Percentiles rank a stretch among this genome's conserved stretches.
Evolutionary conservation across 2,888 invertebrate genomes (phyloP).

Genomic region (Chalcis sispes): DNA sequence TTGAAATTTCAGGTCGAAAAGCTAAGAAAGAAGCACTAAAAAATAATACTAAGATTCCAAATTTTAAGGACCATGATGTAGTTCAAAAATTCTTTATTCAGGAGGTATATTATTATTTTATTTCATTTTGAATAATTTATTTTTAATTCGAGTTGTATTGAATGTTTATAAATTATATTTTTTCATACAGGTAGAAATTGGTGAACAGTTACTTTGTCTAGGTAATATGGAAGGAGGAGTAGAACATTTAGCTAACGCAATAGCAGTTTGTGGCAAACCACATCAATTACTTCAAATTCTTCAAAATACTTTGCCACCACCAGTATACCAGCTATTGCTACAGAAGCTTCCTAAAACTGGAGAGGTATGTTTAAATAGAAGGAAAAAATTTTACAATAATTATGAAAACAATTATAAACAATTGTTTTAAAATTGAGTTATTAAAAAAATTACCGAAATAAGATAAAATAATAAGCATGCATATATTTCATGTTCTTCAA

Average conservation of each 20-base stretch:
- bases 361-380: conserved; percentile 75
- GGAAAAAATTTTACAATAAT: too few species aligned
- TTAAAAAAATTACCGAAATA: conserved; percentile 68
- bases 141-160: background rate
- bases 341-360: conserved; percentile 86
- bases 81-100: conserved; percentile 92
- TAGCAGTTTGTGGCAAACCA: conserved; percentile 98
- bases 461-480: too few species aligned
- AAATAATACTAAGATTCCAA: conserved; percentile 80
- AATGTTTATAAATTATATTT: background rate
- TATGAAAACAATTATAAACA: too few species aligned
- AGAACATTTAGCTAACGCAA: conserved; percentile 97
- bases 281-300: conserved; percentile 91
- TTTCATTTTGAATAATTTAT: background rate
- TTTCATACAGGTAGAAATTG: conserved; percentile 94
- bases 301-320: conserved; percentile 96
- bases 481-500: too few species aligned
- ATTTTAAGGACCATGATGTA: conserved; percentile 94
- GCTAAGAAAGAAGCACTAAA: conserved; percentile 78
- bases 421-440: conserved; percentile 69
- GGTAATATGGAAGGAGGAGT: conserved; percentile 94
- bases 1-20: conserved; percentile 81
- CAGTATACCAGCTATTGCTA: conserved; percentile 93
- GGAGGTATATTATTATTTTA: conserved; percentile 74
- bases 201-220: conserved; percentile 92